Percentiles rank a stretch among this genome's conserved stretches.
Conservation (phyloP, 1,140 invertebrate genomes). For the Tetramorium parvispinum region DNA sequence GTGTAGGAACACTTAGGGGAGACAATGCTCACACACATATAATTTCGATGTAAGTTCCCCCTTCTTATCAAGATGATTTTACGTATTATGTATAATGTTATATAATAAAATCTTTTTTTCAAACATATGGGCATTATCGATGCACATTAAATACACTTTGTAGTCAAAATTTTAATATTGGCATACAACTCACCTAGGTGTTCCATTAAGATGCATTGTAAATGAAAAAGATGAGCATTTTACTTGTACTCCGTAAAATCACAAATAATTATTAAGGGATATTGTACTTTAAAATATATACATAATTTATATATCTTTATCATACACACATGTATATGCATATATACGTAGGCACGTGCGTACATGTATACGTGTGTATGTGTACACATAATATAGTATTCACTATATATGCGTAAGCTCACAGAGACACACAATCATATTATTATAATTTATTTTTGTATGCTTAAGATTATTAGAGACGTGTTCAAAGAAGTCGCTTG, state of each 20-base stretch:
- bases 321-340: background rate
- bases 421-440: slow-evolving; percentile 77
- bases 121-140: slow-evolving; percentile 19
- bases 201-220: slow-evolving; percentile 61
- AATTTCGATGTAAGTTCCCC: background rate
- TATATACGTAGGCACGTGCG: background rate
- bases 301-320: slow-evolving; percentile 42
- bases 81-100: background rate
- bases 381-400: slow-evolving; percentile 79
- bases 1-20: slow-evolving; percentile 71
- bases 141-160: slow-evolving; percentile 17
- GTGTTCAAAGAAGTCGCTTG: slow-evolving; percentile 69
- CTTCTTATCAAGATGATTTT: background rate
- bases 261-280: slow-evolving; percentile 68
- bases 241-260: slow-evolving; percentile 68
- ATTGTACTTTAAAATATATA: slow-evolving; percentile 74
- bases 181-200: slow-evolving; percentile 62
- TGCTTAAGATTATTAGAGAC: slow-evolving; percentile 77
- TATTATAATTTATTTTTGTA: slow-evolving; percentile 83
- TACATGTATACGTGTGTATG: slow-evolving; percentile 38
- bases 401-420: slow-evolving; percentile 80
- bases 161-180: background rate
- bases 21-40: slow-evolving; percentile 9
- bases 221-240: slow-evolving; percentile 68
- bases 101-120: slow-evolving; percentile 58